These are phyloP conservation scores for Zaprionus taronus DNA, from an alignment of 1,140 invertebrate species.

Conservation along the genomic window DNA sequence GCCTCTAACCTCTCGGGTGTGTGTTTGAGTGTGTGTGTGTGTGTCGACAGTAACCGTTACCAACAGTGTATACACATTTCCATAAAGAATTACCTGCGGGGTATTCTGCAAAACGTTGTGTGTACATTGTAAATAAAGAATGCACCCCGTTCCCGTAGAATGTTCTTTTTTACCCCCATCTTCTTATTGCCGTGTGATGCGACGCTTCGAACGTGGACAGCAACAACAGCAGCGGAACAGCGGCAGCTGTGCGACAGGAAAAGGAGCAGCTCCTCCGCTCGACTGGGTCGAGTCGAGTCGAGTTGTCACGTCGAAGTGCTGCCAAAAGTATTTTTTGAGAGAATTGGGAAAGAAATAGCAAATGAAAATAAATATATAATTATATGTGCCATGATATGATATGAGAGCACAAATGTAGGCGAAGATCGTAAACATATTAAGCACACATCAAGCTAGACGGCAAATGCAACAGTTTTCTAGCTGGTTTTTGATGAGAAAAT, in stretches of 20 bases:
- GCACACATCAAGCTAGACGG: neutral
- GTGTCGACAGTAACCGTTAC: neutral
- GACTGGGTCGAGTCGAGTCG: neutral
- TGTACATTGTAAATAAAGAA: conserved; percentile 11
- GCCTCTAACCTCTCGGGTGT: neutral
- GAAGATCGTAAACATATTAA: neutral
- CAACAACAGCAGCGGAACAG: neutral
- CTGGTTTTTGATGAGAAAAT: neutral
- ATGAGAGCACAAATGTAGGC: neutral
- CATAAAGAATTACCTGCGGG: neutral
- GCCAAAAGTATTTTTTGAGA: conserved; percentile 1
- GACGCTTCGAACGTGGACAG: conserved; percentile 3
- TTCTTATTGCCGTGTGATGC: conserved; percentile 3
- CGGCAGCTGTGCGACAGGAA: conserved; percentile 10
- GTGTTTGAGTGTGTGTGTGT: neutral
- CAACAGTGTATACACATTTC: neutral
- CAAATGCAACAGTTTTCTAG: neutral
- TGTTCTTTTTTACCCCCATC: neutral
- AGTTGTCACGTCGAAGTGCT: conserved; percentile 7
- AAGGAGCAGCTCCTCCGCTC: neutral
- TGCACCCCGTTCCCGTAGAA: neutral
- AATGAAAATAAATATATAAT: conserved; percentile 5
- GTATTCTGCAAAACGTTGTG: conserved; percentile 7
- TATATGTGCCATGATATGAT: neutral
- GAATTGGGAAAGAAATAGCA: neutral